A percentile compares a stretch with the other conserved stretches of the same genome.
These are phyloP conservation scores for Gobius niger DNA, from an alignment of 2,113 vertebrate genomes.

Conservation along the genomic window DNA sequence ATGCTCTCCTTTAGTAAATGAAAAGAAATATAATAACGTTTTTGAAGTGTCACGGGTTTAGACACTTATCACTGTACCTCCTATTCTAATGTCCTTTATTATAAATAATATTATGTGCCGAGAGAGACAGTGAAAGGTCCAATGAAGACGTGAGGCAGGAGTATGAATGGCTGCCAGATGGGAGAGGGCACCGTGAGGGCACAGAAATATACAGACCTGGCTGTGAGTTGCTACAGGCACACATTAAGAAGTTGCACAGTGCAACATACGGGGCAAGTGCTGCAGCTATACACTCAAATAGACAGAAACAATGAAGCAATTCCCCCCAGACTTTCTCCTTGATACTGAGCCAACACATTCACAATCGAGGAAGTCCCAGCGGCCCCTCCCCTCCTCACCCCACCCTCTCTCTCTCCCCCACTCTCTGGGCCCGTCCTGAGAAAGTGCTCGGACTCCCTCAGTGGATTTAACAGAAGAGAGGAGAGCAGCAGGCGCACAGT, in stretches of 20 bases:
- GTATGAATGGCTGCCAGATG: conserved; percentile 41
- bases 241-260: not conserved
- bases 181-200: conserved; percentile 38
- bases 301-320: conserved; percentile 26
- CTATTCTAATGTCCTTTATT: not conserved
- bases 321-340: conserved; percentile 54
- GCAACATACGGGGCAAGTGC: not conserved
- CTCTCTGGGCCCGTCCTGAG: conserved; percentile 24
- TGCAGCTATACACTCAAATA: not conserved
- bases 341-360: conserved; percentile 67
- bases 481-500: conserved; percentile 60
- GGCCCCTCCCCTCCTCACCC: conserved; percentile 45
- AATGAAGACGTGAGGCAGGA: conserved; percentile 44
- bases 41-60: not conserved
- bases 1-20: not conserved
- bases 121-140: conserved; percentile 27
- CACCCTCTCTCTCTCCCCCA: conserved; percentile 40
- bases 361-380: conserved; percentile 67
- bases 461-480: conserved; percentile 66
- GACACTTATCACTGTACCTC: not conserved
- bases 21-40: not conserved
- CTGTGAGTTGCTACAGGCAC: not conserved
- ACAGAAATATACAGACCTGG: conserved; percentile 37
- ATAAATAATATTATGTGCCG: not conserved
- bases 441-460: conserved; percentile 27